Evolutionary conservation across 2,888 invertebrate species (phyloP), one percentile per base, ranked within the genome.

Genomic region (Orchestes rusci): DNA sequence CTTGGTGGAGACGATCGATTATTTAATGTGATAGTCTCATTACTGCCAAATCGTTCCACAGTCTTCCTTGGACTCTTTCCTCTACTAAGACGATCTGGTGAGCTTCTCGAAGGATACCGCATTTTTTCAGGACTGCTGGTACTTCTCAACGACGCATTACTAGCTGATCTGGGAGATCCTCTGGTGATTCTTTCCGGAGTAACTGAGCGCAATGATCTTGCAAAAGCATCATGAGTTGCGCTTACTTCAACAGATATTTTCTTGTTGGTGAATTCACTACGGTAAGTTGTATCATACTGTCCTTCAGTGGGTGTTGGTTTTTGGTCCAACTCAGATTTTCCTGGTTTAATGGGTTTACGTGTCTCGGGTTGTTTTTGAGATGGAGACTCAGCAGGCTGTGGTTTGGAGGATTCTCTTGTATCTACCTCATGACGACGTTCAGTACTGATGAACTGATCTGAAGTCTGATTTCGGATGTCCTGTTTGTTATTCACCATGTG

Each of bases 141-240:
- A 52, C 69, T 76, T 29, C 74, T 73, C 2, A 75, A 74, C 7
- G 74, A 70, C 30, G 75, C 74, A 1, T 77, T 75, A n/a, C 74
- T 56, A 17, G 73, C 50, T 75, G 73, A 4, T 67, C 31, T 73
- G 1, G 52, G 47, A 4, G 42, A 32, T 30, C 39, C 29, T 39
- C 38, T 51, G n/a, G 34, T 34, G 40, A 52, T 56, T 43, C 73
- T 66, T 32, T 75, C 70, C 2, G 80, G 79, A 39, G 79, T 80
- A 27, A 79, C 76, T 47, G 81, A 74, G 19, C 86, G 74, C 34
- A 86, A 67, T 3, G 84, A 80, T 44, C 81, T 76, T 0, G 82
- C 85, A 72, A 85, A 86, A 1, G 83, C 83, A 53, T 84, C 80
- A 59, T 86, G 86, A 1, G 82, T 76, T 1, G 84, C 79, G 59